phyloP scores from a whole-genome alignment of 2,113 vertebrate species.

The Excalfactoria chinensis region DNA sequence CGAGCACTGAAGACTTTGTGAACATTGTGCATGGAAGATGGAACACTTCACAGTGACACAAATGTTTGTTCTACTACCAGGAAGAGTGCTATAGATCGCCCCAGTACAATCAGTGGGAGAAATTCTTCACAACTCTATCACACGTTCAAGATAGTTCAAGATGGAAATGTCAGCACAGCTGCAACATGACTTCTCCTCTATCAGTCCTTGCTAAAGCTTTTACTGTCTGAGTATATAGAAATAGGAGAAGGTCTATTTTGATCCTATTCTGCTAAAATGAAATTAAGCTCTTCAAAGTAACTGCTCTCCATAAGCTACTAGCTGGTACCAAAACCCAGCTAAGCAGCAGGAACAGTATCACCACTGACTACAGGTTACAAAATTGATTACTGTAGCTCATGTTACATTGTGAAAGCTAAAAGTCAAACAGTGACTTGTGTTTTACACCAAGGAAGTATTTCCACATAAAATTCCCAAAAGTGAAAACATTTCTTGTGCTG shows the following conservation, averaged over 20 bases:
- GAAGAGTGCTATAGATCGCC: background rate
- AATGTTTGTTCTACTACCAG: accelerated
- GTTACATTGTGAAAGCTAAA: background rate
- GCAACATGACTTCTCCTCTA: background rate
- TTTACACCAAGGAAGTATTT: background rate
- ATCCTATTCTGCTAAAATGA: background rate
- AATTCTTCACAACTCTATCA: background rate
- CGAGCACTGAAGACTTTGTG: background rate
- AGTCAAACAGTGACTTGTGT: background rate
- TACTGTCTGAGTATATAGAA: background rate
- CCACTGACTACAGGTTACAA: background rate
- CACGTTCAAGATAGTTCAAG: background rate
- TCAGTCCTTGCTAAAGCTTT: background rate
- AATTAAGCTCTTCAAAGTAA: background rate
- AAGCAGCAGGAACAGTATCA: background rate
- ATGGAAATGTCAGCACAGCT: background rate
- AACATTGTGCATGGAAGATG: background rate
- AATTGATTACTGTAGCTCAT: background rate
- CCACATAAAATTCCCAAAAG: background rate
- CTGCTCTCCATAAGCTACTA: background rate
- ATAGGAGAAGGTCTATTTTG: background rate
- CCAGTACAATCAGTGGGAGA: background rate
- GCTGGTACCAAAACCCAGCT: background rate
- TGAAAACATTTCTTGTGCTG: background rate
- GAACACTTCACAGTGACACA: accelerated